Conservation (phyloP, 1,140 invertebrate genomes). For the Theocolax elegans region DNA sequence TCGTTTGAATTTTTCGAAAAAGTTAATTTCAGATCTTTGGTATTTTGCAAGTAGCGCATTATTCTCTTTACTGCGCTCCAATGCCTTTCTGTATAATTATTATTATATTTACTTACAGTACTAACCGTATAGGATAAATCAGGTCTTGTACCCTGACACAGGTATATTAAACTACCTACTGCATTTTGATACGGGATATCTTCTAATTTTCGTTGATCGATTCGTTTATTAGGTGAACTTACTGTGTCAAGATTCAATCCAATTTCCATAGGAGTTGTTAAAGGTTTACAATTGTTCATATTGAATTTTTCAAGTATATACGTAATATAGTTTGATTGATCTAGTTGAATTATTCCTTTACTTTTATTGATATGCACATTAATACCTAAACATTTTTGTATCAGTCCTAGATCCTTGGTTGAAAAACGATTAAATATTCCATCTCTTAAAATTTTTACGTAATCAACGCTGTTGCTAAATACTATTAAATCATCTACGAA, state of each 20-base stretch:
- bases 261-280: background rate
- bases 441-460: background rate
- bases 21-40: slow-evolving; percentile 32
- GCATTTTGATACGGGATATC: slow-evolving; percentile 48
- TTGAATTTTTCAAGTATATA: too few species aligned
- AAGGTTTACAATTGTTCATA: background rate
- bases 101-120: slow-evolving; percentile 45
- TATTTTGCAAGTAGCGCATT: slow-evolving; percentile 50
- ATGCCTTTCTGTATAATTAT: slow-evolving; percentile 44
- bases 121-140: slow-evolving; percentile 58
- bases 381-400: background rate
- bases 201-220: background rate
- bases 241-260: background rate
- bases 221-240: background rate
- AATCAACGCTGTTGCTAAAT: background rate
- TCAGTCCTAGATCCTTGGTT: background rate
- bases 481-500: background rate
- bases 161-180: slow-evolving; percentile 55
- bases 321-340: background rate
- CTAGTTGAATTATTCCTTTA: background rate
- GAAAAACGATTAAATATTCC: background rate
- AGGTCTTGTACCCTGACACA: slow-evolving; percentile 53
- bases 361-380: background rate
- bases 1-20: background rate
- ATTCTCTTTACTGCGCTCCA: slow-evolving; percentile 50